Percentiles rank a stretch among this genome's conserved stretches.
Conservation (phyloP, 1,140 invertebrate genomes). For the Magallana gigas region DNA sequence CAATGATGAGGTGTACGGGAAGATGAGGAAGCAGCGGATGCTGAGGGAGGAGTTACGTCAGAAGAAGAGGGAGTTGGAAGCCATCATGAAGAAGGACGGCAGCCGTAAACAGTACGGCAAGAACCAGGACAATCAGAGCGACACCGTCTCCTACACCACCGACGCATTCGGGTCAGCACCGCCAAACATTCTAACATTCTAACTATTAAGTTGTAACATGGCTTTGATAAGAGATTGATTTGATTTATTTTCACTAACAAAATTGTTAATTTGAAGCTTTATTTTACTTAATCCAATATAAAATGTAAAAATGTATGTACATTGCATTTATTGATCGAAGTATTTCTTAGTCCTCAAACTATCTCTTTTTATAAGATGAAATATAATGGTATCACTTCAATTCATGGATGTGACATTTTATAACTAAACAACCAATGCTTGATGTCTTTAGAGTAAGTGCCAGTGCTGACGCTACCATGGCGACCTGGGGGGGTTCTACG, state of each 20-base stretch:
- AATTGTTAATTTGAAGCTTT: too few species aligned
- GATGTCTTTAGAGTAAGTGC: slow-evolving; percentile 51
- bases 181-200: background rate
- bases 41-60: slow-evolving; percentile 76
- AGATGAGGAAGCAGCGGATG: slow-evolving; percentile 78
- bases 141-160: slow-evolving; percentile 76
- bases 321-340: too few species aligned
- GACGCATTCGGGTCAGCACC: slow-evolving; percentile 74
- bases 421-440: background rate
- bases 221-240: too few species aligned
- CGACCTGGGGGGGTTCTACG: slow-evolving; percentile 79
- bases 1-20: slow-evolving; percentile 79
- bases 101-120: slow-evolving; percentile 74
- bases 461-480: slow-evolving; percentile 78
- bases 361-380: too few species aligned
- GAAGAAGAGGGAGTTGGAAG: slow-evolving; percentile 77
- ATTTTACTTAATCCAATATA: too few species aligned
- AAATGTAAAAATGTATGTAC: too few species aligned
- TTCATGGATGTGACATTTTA: too few species aligned
- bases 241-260: too few species aligned
- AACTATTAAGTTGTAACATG: too few species aligned
- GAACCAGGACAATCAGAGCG: slow-evolving; percentile 78
- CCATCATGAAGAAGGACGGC: slow-evolving; percentile 78
- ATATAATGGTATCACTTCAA: too few species aligned
- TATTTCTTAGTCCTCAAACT: too few species aligned